These are phyloP conservation scores for Rhadina sibilatrix DNA, from an alignment of 2,113 vertebrate species.

Conservation along the genomic window DNA sequence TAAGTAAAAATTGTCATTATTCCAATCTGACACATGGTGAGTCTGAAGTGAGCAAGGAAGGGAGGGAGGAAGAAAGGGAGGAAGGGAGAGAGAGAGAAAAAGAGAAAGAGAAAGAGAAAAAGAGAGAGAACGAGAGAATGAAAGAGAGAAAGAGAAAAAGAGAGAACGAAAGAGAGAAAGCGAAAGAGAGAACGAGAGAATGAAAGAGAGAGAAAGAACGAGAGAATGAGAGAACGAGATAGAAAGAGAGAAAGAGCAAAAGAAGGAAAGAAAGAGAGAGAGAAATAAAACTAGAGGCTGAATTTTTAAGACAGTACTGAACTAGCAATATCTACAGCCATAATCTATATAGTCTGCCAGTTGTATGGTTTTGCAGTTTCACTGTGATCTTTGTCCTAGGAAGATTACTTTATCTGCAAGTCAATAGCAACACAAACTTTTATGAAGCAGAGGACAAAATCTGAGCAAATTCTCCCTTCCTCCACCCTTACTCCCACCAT, in stretches of 20 bases:
- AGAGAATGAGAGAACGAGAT: too few species aligned
- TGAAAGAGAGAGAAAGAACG: not conserved
- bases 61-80: not conserved
- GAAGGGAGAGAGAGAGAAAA: accelerated
- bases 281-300: not conserved
- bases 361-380: not conserved
- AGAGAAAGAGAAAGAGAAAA: not conserved
- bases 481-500: not conserved
- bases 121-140: not conserved
- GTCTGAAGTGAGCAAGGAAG: not conserved
- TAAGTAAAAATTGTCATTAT: not conserved
- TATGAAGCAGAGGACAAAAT: not conserved
- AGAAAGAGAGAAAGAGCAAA: too few species aligned
- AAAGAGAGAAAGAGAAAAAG: too few species aligned
- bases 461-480: not conserved
- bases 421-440: not conserved
- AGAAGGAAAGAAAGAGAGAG: too few species aligned
- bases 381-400: not conserved
- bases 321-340: not conserved
- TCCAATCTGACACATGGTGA: not conserved
- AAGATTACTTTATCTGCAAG: not conserved
- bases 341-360: not conserved
- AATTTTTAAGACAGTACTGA: not conserved
- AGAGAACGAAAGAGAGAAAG: not conserved
- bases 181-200: accelerated